Base-by-base conservation (phyloP, 2,888 invertebrate genomes). In the Hetaerina titia region DNA sequence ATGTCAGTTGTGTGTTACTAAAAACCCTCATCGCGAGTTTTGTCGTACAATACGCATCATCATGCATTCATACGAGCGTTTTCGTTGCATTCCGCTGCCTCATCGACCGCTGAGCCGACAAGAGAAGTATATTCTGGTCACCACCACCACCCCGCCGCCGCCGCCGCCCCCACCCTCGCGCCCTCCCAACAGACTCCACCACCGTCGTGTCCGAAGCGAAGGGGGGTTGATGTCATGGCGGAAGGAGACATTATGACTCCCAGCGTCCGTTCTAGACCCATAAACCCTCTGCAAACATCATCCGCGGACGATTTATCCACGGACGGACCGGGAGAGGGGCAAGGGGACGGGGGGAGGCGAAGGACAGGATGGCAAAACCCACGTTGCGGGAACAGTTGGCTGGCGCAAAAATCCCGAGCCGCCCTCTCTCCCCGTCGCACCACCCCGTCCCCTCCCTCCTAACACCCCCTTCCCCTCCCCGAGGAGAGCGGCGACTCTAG, bases 201-300 rank as follows among this genome's bases (percentile, higher is more conserved):
- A 11, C 11, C 63, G 1, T 63, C 15, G 7, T 22, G 69, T 22
- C 17, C 69, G 22, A 22, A 22, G 22, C 69, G 69, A 13, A 22
- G 69, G 19, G 69, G 45, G 45, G 45, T 45, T n/a, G 69, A 69
- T 69, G 69, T 22, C 69, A n/a, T 69, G 45, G 45, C 45, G 69
- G 69, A 69, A 22, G 81, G 81, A 81, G 81, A 81, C 81, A 81
- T 81, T 81, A 31, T 31, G 81, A 31, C 81, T 81, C 81, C 22
- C 25, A 31, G 25, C n/a, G 25, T 11, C 81, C 25, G 11, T 81
- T 31, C 31, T 9, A 31, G 4, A 22, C 22, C 25, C 81, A 31
- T 31, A 13, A 81, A 31, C 8, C 81, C 25, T 11, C 81, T 11
- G 81, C 9, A 5, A 19, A n/a, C 19, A 31, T n/a, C 31, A 81